Conservation (phyloP, 2,797 vertebrate genomes). For the Chiroxiphia lanceolata region DNA sequence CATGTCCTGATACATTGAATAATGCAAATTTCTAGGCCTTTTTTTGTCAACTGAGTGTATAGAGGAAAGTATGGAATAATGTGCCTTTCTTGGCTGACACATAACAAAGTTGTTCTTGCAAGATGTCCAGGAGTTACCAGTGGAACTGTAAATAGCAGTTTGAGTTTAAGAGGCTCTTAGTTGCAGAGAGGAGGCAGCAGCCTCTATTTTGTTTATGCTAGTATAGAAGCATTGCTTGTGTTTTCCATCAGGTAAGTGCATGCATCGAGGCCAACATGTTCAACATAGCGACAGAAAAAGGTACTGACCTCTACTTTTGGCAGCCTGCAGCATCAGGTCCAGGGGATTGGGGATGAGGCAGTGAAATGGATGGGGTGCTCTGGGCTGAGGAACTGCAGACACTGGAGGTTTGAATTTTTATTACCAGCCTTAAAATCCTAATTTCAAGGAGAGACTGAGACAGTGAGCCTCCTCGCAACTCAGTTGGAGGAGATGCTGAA, state of each 20-base stretch:
- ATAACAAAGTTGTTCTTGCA: not conserved
- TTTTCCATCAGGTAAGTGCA: not conserved
- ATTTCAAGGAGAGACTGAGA: not conserved
- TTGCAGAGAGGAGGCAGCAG: not conserved
- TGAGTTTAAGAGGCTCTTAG: not conserved
- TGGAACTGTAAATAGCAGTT: not conserved
- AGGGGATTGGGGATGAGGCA: not conserved
- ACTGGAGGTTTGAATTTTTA: not conserved
- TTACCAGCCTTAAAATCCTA: not conserved
- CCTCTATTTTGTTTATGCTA: not conserved
- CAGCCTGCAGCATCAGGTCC: not conserved
- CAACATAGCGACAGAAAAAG: not conserved
- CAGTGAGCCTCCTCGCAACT: rapidly evolving
- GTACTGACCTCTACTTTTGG: not conserved
- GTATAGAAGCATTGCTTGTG: not conserved
- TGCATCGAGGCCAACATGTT: not conserved
- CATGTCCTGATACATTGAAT: not conserved
- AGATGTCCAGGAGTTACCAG: not conserved
- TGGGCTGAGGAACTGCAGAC: not conserved
- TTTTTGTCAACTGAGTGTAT: not conserved
- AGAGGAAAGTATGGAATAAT: not conserved
- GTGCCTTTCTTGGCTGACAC: not conserved
- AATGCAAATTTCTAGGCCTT: not conserved
- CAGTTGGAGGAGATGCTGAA: not conserved
- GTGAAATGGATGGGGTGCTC: not conserved